These are phyloP conservation scores for Nycticebus coucang DNA, from an alignment of 2,113 vertebrate species.

Conservation along the genomic window DNA sequence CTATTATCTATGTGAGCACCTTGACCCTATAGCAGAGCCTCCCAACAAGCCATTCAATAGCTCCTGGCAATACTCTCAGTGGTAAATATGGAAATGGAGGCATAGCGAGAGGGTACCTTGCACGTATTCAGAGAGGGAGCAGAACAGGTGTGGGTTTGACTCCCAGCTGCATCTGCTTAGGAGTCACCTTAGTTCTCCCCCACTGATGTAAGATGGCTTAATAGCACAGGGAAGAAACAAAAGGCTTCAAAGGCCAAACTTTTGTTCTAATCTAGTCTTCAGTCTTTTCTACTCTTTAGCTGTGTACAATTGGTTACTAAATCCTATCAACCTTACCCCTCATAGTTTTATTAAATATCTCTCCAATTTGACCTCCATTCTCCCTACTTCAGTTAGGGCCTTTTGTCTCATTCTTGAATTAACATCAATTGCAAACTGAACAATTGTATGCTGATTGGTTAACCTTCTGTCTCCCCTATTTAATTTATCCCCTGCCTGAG, in stretches of 20 bases:
- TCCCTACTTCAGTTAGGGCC: background rate
- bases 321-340: background rate
- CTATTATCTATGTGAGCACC: background rate
- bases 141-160: background rate
- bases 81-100: background rate
- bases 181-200: background rate
- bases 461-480: background rate
- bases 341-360: background rate
- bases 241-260: background rate
- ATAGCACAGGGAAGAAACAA: background rate
- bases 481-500: background rate
- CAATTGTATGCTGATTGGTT: background rate
- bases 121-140: background rate
- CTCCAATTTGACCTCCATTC: background rate
- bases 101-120: background rate
- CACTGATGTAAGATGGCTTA: background rate
- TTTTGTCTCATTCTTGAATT: background rate
- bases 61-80: background rate
- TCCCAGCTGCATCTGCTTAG: background rate
- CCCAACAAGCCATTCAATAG: background rate
- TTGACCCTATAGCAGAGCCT: background rate
- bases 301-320: background rate
- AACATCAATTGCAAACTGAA: background rate
- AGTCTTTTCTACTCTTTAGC: background rate
- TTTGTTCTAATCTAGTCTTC: background rate